Evolutionary conservation across 2,113 vertebrate species (phyloP), one percentile per base, ranked within the genome.

Genomic region (Hoplias malabaricus): DNA sequence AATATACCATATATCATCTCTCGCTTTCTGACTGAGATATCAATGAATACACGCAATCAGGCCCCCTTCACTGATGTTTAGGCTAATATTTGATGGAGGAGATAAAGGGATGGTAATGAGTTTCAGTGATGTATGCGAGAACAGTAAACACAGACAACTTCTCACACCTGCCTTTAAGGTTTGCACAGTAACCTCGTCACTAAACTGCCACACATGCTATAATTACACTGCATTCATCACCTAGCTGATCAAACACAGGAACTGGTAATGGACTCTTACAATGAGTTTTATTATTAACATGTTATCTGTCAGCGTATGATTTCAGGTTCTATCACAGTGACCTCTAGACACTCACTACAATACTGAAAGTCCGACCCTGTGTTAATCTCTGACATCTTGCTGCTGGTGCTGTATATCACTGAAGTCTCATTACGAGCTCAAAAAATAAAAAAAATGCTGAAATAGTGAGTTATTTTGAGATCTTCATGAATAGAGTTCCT

Each of bases 91-190:
- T 42, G 14, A 75, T 27, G 10, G 34, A 4, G 53, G 21, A 70
- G 67, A 66, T 70, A 29, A 75, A 67, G 33, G n/a, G 34, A 25
- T 69, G 50, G 43, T 56, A 21, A 54, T 63, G 16, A 12, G n/a
- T 23, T 9, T 63, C 33, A 38, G 53, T 1, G 11, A 59, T 66
- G 29, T 63, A 54, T 54, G 36, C 31, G 4, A 72, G 34, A 38
- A 21, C 53, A 61, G 14, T 14, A 40, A 70, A 62, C 82, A 73
- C 40, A 70, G 27, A 71, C n/a, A n/a, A n/a, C 76, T 29, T 16
- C 27, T 56, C 69, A 73, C 75, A 54, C 69, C 68, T 81, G 67
- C 12, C 25, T 68, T 82, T 27, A 62, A 42, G 53, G 70, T 42
- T 68, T 73, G 68, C 48, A 62, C 34, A 61, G 56, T 53, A 33